Percentiles rank a stretch among this genome's conserved stretches.
phyloP scores from a whole-genome alignment of 2,888 invertebrate genomes.

The Drosophila nr. perissopoda region DNA sequence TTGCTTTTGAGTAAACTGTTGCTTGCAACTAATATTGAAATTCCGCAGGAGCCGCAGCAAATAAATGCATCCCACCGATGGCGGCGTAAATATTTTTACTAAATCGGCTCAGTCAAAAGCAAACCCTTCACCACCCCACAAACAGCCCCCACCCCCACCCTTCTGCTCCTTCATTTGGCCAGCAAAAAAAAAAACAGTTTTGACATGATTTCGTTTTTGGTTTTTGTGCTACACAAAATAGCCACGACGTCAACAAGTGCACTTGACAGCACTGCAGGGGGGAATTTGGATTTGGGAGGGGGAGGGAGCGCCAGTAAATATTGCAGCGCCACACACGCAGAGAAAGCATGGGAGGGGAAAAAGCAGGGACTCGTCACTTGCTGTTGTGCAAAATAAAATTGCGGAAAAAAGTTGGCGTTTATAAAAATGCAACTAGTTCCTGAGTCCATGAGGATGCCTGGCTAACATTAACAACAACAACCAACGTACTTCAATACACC shows the following conservation, averaged over 20 bases:
- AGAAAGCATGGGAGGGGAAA: slow-evolving; percentile 2
- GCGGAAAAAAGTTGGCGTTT: slow-evolving; percentile 59
- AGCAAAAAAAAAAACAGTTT: slow-evolving; percentile 60
- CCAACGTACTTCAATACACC: slow-evolving; percentile 34
- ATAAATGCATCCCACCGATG: slow-evolving; percentile 57
- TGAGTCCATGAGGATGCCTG: slow-evolving; percentile 47
- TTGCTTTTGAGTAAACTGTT: slow-evolving; percentile 38
- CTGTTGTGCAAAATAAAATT: slow-evolving; percentile 44
- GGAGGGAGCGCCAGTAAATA: slow-evolving; percentile 66
- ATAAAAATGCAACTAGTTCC: slow-evolving; percentile 77
- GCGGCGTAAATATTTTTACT: slow-evolving; percentile 69
- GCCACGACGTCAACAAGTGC: slow-evolving; percentile 79
- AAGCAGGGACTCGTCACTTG: not conserved
- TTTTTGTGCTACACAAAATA: slow-evolving; percentile 67
- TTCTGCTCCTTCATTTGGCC: not conserved
- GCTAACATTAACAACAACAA: slow-evolving; percentile 31
- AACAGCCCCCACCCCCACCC: not conserved
- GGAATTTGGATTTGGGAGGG: not conserved
- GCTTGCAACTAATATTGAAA: slow-evolving; percentile 73
- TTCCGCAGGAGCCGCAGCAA: slow-evolving; percentile 62
- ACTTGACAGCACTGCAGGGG: slow-evolving; percentile 70
- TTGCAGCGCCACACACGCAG: slow-evolving; percentile 65
- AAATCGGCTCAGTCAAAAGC: slow-evolving; percentile 70
- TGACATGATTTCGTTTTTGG: slow-evolving; percentile 67
- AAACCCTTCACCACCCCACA: not conserved